A percentile compares a stretch with the other conserved stretches of the same genome.
Evolutionary conservation across 2,888 invertebrate genomes (phyloP).

Genomic region (Archaeoteleia sp.): DNA sequence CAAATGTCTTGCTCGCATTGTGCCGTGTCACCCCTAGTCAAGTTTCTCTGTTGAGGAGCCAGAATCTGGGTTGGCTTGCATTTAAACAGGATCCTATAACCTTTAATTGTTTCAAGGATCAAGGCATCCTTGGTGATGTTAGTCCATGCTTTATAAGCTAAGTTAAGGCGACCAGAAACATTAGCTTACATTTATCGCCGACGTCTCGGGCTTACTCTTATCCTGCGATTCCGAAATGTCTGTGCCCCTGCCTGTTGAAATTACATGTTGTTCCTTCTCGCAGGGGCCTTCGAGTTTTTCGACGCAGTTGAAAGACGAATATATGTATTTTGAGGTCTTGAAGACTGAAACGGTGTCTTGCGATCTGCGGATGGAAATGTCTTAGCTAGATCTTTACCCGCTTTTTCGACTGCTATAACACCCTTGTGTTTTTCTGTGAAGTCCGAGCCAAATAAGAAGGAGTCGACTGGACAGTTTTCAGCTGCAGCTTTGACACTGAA

Average conservation of each 20-base stretch:
- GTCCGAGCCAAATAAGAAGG: slow-evolving; percentile 2
- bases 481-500: neutral
- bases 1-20: slow-evolving; percentile 9
- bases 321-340: neutral
- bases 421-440: slow-evolving; percentile 10
- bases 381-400: slow-evolving; percentile 10
- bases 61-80: slow-evolving; percentile 1
- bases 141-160: slow-evolving; percentile 6
- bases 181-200: slow-evolving; percentile 20
- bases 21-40: neutral
- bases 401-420: slow-evolving; percentile 8
- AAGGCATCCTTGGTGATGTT: slow-evolving; percentile 4
- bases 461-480: slow-evolving; percentile 4
- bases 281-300: slow-evolving; percentile 22
- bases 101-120: slow-evolving; percentile 4
- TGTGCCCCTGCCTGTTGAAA: neutral
- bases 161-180: slow-evolving; percentile 4
- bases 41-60: neutral
- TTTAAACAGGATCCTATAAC: slow-evolving; percentile 20
- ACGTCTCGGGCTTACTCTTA: too few relatives aligned
- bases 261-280: neutral
- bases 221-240: neutral
- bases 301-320: too few relatives aligned
- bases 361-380: too few relatives aligned
- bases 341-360: neutral